Conservation (phyloP, 2,113 vertebrate species). For the Phainopepla nitens region DNA sequence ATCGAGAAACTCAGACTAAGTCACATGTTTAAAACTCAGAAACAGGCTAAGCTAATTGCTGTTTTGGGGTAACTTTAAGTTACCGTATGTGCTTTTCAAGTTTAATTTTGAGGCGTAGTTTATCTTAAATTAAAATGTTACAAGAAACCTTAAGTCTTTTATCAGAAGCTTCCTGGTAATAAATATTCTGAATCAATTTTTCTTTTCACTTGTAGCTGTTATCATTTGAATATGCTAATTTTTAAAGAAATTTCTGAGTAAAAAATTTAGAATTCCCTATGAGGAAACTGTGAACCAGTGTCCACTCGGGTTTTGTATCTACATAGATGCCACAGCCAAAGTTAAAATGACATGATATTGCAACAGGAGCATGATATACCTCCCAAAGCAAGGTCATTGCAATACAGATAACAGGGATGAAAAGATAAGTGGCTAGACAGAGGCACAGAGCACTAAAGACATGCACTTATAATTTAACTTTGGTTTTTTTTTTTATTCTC, state of each 20-base stretch:
- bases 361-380: accelerated
- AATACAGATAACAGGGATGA: not conserved
- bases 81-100: not conserved
- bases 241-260: not conserved
- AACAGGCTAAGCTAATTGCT: not conserved
- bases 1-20: not conserved
- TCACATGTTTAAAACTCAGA: not conserved
- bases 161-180: not conserved
- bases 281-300: not conserved
- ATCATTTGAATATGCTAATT: not conserved
- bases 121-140: not conserved
- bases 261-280: not conserved
- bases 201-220: not conserved
- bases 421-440: not conserved
- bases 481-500: not conserved
- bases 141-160: not conserved
- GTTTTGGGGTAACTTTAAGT: not conserved
- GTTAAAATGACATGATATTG: accelerated
- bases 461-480: accelerated
- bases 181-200: not conserved
- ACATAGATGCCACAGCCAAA: not conserved
- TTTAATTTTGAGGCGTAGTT: not conserved
- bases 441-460: no score
- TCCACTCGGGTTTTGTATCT: not conserved
- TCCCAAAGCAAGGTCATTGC: not conserved